Conservation (phyloP, 2,113 vertebrate species). For the Plecotus auritus region DNA sequence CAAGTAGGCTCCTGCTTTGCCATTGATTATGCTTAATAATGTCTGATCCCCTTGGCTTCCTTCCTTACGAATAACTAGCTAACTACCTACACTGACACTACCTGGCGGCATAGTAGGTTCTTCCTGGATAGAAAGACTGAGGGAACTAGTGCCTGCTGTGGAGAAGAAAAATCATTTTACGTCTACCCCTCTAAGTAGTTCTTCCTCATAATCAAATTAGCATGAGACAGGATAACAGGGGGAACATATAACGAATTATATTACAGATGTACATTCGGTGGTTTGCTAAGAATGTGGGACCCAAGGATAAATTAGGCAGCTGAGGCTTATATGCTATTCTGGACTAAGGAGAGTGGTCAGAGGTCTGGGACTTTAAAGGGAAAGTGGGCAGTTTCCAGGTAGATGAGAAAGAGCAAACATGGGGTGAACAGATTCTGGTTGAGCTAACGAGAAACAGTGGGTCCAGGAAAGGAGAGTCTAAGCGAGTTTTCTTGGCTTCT, state of each 20-base stretch:
- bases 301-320: neutral
- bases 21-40: neutral
- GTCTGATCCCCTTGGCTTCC: neutral
- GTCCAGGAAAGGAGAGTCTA: neutral
- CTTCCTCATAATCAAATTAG: neutral
- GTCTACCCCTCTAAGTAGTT: neutral
- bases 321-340: neutral
- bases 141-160: neutral
- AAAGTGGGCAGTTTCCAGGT: neutral
- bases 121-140: neutral
- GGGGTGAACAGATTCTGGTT: neutral
- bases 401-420: neutral
- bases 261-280: neutral
- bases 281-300: neutral
- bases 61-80: neutral
- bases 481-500: neutral
- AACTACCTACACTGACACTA: neutral
- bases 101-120: rapidly evolving
- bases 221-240: neutral
- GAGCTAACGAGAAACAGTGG: neutral
- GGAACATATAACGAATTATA: neutral
- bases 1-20: neutral
- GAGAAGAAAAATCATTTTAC: neutral
- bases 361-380: neutral
- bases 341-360: neutral